Conservation (phyloP, 2,113 vertebrate species). For the Geococcyx californianus region DNA sequence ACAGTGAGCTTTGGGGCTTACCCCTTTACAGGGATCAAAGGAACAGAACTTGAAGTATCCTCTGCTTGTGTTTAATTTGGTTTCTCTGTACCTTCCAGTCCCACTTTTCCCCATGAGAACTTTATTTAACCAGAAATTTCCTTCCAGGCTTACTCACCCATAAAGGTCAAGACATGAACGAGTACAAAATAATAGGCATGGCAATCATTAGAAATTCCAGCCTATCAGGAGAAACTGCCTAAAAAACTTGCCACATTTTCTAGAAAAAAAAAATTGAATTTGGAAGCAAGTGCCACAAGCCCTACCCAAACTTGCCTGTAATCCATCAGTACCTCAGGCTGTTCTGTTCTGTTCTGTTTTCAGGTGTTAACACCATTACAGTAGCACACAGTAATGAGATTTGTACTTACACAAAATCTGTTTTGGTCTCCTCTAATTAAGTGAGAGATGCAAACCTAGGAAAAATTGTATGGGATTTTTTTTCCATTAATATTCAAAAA, state of each 20-base stretch:
- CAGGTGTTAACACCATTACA: background rate
- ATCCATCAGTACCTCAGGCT: background rate
- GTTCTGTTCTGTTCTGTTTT: no score
- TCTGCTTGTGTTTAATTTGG: background rate
- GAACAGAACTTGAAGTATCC: background rate
- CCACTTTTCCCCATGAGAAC: background rate
- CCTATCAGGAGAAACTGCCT: background rate
- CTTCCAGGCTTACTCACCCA: background rate
- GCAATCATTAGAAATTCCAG: background rate
- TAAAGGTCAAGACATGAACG: background rate
- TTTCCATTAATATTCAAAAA: background rate
- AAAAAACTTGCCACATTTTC: background rate
- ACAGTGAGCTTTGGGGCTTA: background rate
- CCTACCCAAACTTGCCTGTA: background rate
- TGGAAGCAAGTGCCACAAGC: background rate
- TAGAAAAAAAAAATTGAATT: background rate
- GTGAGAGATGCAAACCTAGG: background rate
- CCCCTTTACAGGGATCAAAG: background rate
- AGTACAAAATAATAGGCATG: background rate
- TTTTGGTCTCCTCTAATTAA: background rate
- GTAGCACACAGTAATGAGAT: background rate
- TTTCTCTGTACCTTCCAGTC: background rate
- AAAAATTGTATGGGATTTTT: background rate
- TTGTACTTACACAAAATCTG: background rate
- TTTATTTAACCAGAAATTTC: background rate